Conservation (phyloP, 2,797 vertebrate genomes). For the Molossus molossus region DNA sequence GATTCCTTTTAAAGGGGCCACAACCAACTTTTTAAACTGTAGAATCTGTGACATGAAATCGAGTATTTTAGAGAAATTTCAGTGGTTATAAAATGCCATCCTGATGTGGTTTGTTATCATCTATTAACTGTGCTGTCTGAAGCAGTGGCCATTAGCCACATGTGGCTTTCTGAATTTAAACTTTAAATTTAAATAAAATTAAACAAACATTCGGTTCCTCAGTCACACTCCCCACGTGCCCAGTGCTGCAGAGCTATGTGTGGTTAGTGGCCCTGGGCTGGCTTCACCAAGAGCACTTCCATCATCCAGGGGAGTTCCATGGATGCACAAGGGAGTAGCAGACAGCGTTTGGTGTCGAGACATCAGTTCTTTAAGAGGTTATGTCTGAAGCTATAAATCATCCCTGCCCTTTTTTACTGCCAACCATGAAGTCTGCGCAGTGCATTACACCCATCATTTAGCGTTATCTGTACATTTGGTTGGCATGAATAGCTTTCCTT, state of each 20-base stretch:
- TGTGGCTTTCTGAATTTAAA: conserved; percentile 74
- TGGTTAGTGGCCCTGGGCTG: conserved; percentile 67
- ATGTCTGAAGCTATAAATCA: conserved; percentile 13
- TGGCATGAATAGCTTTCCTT: background rate
- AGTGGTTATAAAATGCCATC: background rate
- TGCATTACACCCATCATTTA: background rate
- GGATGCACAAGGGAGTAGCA: background rate
- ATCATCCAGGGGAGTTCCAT: background rate
- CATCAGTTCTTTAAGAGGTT: background rate
- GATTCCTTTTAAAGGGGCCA: background rate
- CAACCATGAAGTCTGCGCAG: background rate
- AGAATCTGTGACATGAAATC: conserved; percentile 32
- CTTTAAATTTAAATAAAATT: conserved; percentile 61
- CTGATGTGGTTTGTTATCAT: conserved; percentile 25
- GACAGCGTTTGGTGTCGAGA: background rate
- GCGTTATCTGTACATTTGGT: conserved; percentile 17
- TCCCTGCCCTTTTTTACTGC: background rate
- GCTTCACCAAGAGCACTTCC: background rate
- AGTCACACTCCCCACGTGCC: conserved; percentile 64
- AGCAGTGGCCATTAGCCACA: conserved; percentile 74
- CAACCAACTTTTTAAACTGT: background rate
- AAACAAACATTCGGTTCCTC: conserved; percentile 52
- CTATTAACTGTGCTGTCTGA: conserved; percentile 45
- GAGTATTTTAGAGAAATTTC: conserved; percentile 17
- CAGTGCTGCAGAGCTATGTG: conserved; percentile 68